These are phyloP conservation scores for Chrysolophus pictus DNA, from an alignment of 2,797 vertebrate genomes.

Conservation along the genomic window DNA sequence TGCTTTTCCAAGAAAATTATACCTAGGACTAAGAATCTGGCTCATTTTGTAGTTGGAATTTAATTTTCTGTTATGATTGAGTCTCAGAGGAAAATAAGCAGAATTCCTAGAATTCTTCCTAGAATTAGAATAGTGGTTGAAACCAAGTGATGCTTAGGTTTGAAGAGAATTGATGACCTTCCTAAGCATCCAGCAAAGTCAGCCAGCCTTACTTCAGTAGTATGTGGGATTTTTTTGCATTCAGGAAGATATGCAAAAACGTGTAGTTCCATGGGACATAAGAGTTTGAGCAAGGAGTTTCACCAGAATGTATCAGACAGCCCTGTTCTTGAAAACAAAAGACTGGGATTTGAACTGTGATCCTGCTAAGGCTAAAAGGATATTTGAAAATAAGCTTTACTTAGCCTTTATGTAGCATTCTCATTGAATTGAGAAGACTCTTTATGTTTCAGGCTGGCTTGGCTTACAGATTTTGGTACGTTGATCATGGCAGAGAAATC, in stretches of 20 bases:
- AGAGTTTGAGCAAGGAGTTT: neutral
- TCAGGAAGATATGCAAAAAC: neutral
- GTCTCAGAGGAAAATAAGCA: neutral
- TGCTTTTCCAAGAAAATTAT: neutral
- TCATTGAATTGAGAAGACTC: neutral
- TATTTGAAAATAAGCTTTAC: neutral
- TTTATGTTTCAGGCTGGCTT: neutral
- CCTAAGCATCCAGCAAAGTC: neutral
- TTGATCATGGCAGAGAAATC: no score
- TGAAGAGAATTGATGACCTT: neutral
- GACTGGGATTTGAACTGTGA: neutral
- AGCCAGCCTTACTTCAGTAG: neutral
- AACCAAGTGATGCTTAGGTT: neutral
- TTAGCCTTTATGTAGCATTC: neutral
- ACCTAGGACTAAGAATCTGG: neutral
- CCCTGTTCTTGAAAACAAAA: neutral
- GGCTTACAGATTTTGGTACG: neutral
- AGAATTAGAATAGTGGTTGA: neutral
- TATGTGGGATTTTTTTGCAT: neutral
- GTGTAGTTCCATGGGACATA: neutral
- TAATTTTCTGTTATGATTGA: neutral
- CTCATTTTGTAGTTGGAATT: neutral
- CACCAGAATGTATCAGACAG: neutral
- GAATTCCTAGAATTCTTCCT: no score
- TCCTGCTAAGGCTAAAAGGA: neutral